Evolutionary conservation across 1,140 invertebrate species (phyloP).

Genomic region (Aphelinus certus): DNA sequence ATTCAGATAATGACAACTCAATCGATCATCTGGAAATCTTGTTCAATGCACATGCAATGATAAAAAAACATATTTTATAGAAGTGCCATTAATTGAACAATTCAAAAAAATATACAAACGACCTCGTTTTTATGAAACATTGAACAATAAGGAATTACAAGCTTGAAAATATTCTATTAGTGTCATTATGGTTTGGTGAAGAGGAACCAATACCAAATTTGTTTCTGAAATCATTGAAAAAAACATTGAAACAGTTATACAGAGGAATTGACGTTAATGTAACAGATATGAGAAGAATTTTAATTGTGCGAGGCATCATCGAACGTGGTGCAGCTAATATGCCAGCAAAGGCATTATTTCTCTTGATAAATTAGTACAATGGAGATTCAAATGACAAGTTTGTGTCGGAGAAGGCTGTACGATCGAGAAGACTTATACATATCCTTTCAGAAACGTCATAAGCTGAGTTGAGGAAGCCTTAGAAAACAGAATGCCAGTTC

Average conservation of each 20-base stretch:
- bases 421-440: neutral
- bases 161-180: constrained; percentile 34
- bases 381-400: constrained; percentile 13
- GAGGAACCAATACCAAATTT: constrained; percentile 37
- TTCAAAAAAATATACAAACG: neutral
- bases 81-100: constrained; percentile 1
- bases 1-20: neutral
- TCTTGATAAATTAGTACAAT: constrained; percentile 14
- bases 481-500: constrained; percentile 3
- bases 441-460: neutral
- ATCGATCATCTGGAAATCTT: too few species aligned
- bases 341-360: constrained; percentile 17
- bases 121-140: constrained; percentile 3
- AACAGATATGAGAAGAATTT: constrained; percentile 1
- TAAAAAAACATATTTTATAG: constrained; percentile 18
- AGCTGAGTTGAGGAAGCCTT: neutral
- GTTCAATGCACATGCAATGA: neutral
- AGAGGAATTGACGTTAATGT: constrained; percentile 1
- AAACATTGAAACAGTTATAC: constrained; percentile 1
- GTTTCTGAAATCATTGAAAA: constrained; percentile 1
- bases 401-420: constrained; percentile 3
- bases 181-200: constrained; percentile 27
- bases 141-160: neutral
- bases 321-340: constrained; percentile 4
- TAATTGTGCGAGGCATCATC: neutral